Evolutionary conservation across 2,888 invertebrate species (phyloP), one percentile per base, ranked within the genome.

Genomic region (Alentia gelatinosa): DNA sequence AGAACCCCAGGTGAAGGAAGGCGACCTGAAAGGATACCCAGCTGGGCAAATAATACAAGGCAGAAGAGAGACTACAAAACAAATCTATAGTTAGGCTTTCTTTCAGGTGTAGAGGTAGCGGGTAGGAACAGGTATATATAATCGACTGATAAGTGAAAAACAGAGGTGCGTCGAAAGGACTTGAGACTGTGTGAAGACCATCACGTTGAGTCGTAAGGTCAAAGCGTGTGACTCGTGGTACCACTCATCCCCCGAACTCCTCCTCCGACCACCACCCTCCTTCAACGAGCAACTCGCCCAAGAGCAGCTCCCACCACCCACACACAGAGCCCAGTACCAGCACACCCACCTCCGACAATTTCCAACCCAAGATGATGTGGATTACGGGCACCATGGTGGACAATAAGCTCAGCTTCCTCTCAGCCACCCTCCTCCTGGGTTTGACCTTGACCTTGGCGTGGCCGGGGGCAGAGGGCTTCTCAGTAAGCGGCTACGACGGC

Each of bases 391-490:
- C 74, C 33, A 26, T 74, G 74, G 30, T 74, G 26, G 74, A 26
- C 7, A 33, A 26, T 33, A 26, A 26, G 74, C 33, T 33, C 30
- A 15, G 74, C 74, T 3, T 33, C 26, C 74, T 74, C 5, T 26
- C 74, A 1, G 74, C n/a, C 4, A 19, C 30, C 26, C 33, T 74
- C 26, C 74, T 74, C 26, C 74, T 74, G 74, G 26, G 74, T 26
- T 33, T 74, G 74, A 33, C 30, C 74, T 33, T 74, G 74, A 74
- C 30, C 74, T 74, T 74, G 74, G 74, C 33, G 74, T 74, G 74
- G 74, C 74, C 74, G 74, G 74, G 30, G 30, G 74, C 33, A 33
- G 74, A 74, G 33, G 30, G 74, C 74, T 74, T 74, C 33, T 74
- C 74, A 15, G 74, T 74, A 1, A 74, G 74, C 74, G 74, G 74